Percentiles rank a stretch among this genome's conserved stretches.
Conservation (phyloP, 2,888 invertebrate species). For the Leptinotarsa juncta region DNA sequence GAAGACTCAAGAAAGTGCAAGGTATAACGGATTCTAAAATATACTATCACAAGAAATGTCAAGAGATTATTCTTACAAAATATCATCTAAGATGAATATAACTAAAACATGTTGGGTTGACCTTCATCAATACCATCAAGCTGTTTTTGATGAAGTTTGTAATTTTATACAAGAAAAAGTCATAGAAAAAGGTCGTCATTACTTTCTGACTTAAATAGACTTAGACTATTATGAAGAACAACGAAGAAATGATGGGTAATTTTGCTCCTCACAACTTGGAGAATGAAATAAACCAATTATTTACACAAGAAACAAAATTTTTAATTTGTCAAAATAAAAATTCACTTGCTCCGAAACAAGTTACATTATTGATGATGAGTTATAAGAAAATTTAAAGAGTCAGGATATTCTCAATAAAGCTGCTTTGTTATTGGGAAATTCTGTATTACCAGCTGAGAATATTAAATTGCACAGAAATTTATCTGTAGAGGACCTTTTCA, state of each 20-base stretch:
- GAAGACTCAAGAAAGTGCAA: slow-evolving; percentile 42
- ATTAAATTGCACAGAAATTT: slow-evolving; percentile 46
- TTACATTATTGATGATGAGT: slow-evolving; percentile 41
- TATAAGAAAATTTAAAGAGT: slow-evolving; percentile 46
- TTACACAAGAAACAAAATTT: slow-evolving; percentile 47
- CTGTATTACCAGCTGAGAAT: slow-evolving; percentile 37
- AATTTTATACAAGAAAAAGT: slow-evolving; percentile 47
- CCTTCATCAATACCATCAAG: slow-evolving; percentile 49
- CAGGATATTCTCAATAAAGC: slow-evolving; percentile 47
- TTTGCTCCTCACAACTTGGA: slow-evolving; percentile 50
- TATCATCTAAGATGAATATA: slow-evolving; percentile 40
- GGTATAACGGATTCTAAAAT: slow-evolving; percentile 43
- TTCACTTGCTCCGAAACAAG: slow-evolving; percentile 47
- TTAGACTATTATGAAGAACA: slow-evolving; percentile 42
- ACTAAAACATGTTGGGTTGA: slow-evolving; percentile 49
- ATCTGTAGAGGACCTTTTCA: slow-evolving; percentile 40
- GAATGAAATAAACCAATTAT: slow-evolving; percentile 45
- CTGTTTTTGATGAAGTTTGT: slow-evolving; percentile 49
- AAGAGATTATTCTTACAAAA: slow-evolving; percentile 44
- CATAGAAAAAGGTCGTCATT: slow-evolving; percentile 51
- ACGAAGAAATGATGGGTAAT: slow-evolving; percentile 39
- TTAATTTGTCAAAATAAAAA: slow-evolving; percentile 50
- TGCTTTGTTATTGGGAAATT: slow-evolving; percentile 46
- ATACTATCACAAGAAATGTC: slow-evolving; percentile 44
- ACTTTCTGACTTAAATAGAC: slow-evolving; percentile 37